Evolutionary conservation across 2,113 vertebrate species (phyloP).

Genomic region (Corythaixoides concolor): DNA sequence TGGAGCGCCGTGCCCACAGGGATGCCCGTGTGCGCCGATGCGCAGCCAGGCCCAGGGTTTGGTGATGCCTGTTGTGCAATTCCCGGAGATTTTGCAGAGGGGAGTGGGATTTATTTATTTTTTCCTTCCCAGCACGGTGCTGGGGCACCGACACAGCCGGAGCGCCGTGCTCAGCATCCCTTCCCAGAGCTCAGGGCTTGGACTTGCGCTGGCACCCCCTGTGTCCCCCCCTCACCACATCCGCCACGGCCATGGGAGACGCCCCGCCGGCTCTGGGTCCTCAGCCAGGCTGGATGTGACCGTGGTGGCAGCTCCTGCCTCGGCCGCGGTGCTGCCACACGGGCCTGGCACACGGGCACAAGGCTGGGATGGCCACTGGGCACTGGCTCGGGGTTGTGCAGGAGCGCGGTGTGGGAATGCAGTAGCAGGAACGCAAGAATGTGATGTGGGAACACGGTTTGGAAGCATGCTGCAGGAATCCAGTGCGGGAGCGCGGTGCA

Average conservation of each 20-base stretch:
- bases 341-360: rapidly evolving
- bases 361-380: not conserved
- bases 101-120: not conserved
- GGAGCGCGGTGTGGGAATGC: too few species aligned
- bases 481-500: rapidly evolving
- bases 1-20: not conserved
- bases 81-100: not conserved
- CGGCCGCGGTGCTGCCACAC: rapidly evolving
- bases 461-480: too few species aligned
- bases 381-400: not conserved
- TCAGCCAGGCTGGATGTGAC: not conserved
- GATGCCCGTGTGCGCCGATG: not conserved
- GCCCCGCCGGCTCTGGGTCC: rapidly evolving
- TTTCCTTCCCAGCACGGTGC: not conserved
- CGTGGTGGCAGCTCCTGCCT: not conserved
- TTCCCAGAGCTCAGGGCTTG: not conserved
- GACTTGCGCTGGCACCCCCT: not conserved
- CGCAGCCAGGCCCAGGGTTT: not conserved
- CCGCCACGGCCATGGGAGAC: not conserved
- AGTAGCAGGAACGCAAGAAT: too few species aligned
- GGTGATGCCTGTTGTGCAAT: slow-evolving; percentile 40
- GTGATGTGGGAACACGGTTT: too few species aligned
- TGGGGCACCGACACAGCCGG: not conserved
- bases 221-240: rapidly evolving
- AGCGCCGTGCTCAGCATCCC: not conserved